Evolutionary conservation across 2,113 vertebrate species (phyloP), one percentile per base, ranked within the genome.

Genomic region (Microtus pennsylvanicus): DNA sequence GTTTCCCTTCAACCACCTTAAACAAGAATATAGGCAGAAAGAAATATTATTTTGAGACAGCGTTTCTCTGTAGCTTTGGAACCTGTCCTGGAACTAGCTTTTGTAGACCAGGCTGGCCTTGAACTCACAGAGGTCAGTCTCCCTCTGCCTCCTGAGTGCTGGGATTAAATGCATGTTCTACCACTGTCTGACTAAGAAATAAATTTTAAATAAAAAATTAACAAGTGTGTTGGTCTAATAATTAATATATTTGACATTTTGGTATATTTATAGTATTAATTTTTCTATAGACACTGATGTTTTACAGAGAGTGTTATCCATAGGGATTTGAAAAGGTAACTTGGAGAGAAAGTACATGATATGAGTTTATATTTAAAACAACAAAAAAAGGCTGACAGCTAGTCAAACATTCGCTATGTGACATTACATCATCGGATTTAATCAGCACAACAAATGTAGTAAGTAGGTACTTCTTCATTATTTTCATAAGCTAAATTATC

Each of bases 191-290:
- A 0, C 58, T 58, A 58, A 90, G 52, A 74, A 87, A 91, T 70
- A 83, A 75, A 93, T 75, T 65, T 67, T 45, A 89, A 96, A 35
- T 77, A 69, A 86, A 87, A 78, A 81, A 92, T 26, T 85, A 87
- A 38, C 0, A 82, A 70, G 1, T 81, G 22, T 74, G 0, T 42
- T 91, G 13, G 30, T 65, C 21, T 96, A 65, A 78, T 76, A 26
- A 90, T 30, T 89, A 77, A 58, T 90, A 63, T 72, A 8, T 82
- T 28, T 47, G 3, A 69, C 52, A n/a, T 74, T 45, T 82, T 89
- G 10, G 26, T 28, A 52, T 50, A 58, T 92, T 74, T 19, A 35
- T 83, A 77, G 58, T 67, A 28, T 78, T 89, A 89, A 28, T 85
- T 90, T 22, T 21, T 10, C 50, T 35, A 26, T 50, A 88, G 61